phyloP scores from a whole-genome alignment of 2,113 vertebrate genomes.

The Rattus norvegicus region DNA sequence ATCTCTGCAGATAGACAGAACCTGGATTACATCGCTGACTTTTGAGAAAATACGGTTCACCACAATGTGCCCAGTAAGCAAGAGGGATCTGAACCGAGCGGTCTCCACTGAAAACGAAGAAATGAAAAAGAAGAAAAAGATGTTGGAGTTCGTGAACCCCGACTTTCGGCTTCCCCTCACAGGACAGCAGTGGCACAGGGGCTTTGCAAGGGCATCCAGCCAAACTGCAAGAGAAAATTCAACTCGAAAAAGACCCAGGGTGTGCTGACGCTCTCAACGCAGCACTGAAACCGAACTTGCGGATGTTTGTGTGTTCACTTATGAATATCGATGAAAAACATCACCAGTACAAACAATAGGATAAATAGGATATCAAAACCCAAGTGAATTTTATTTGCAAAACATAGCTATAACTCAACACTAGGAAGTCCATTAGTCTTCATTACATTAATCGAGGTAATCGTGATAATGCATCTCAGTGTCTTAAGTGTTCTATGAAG shows the following conservation, averaged over 20 bases:
- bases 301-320: not conserved
- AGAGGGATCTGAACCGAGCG: not conserved
- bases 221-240: not conserved
- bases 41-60: constrained; percentile 28
- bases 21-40: not conserved
- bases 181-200: not conserved
- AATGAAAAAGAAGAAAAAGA: not conserved
- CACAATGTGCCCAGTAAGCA: not conserved
- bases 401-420: constrained; percentile 29
- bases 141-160: not conserved
- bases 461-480: not conserved
- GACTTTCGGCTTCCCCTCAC: too few species aligned
- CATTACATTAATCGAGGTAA: not conserved
- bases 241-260: not conserved
- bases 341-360: not conserved
- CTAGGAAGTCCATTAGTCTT: not conserved
- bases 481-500: not conserved
- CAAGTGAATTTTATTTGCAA: constrained; percentile 14
- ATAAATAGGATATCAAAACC: not conserved
- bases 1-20: constrained; percentile 26
- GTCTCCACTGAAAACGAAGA: not conserved
- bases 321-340: not conserved
- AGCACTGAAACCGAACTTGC: not conserved
- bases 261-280: not conserved
- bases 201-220: not conserved